Base-by-base conservation (phyloP, 2,888 invertebrate genomes). In the Andricus curvator region DNA sequence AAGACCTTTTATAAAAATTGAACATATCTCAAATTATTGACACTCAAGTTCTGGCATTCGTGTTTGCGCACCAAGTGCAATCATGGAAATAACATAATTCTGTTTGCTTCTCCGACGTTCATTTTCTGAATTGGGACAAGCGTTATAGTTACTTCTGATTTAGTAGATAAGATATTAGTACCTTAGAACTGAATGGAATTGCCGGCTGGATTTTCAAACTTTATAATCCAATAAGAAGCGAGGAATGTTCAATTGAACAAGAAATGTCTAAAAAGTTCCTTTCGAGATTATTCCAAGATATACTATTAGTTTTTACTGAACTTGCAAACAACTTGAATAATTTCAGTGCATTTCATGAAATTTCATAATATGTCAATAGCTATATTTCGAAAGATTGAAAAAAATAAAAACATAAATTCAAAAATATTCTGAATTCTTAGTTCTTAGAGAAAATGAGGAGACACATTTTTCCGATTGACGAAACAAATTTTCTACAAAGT, bases 81-180 rank as follows among this genome's bases (percentile, higher is more conserved):
- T 64, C 29, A 29, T 64, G 64, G 64, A 64, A 64, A 64, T 64
- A 29, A 64, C 29, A 64, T 64, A 64, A 64, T 64, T 64, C 17
- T 64, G 64, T 64, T 64, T 64, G 64, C 25, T 29, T 64, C 64
- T 29, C 25, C 29, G 15, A 64, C 48, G 51, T 74, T 74, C 51
- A 33, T 74, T 74, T 48, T 74, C 70, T 56, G n/a, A 74, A 51
- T 74, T 56, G 51, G 17, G 70, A 74, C 17, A 51, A 56, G 51
- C 41, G n/a, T 64, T 29, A 64, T 15, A 41, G 20, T 67, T 67
- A 37, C 67, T n/a, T n/a, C n/a, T 67, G 41, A 44, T 67, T 67
- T 56, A 20, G 29, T 4, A 29, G 20, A 51, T 74, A 29, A 51
- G 29, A 20, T 51, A 56, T 51, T 74, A n/a, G 70, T n/a, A 56